Conservation (phyloP, 1,140 invertebrate genomes). For the Cryptotermes secundus region DNA sequence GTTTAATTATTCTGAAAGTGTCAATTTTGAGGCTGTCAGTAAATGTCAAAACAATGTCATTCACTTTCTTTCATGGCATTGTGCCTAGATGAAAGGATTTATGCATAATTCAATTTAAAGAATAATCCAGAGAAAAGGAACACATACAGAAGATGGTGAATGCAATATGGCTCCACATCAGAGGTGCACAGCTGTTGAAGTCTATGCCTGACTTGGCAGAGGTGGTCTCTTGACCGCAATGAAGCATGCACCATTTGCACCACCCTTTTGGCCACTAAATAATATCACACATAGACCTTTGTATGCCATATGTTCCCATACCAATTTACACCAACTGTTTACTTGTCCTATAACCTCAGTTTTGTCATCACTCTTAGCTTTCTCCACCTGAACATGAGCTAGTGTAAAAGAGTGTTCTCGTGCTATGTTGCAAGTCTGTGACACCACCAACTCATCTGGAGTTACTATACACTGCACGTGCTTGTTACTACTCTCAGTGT, state of each 20-base stretch:
- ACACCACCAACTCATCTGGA: slow-evolving; percentile 51
- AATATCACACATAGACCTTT: slow-evolving; percentile 58
- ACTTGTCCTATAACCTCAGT: slow-evolving; percentile 51
- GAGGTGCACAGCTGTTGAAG: not conserved
- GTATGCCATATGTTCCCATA: slow-evolving; percentile 57
- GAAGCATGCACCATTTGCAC: slow-evolving; percentile 54
- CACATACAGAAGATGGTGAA: not conserved
- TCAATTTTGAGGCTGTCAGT: not conserved
- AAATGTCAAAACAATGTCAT: not conserved
- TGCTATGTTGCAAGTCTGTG: slow-evolving; percentile 52
- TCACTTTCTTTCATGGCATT: not conserved
- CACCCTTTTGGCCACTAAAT: slow-evolving; percentile 54
- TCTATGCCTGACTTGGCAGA: not conserved
- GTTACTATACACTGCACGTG: slow-evolving; percentile 38
- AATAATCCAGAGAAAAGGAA: not conserved
- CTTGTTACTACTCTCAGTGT: slow-evolving; percentile 45
- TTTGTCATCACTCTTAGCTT: slow-evolving; percentile 44
- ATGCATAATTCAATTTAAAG: not conserved
- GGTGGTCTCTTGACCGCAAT: slow-evolving; percentile 49
- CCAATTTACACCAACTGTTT: slow-evolving; percentile 61
- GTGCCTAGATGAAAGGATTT: not conserved
- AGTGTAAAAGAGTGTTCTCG: slow-evolving; percentile 51
- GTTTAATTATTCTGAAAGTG: not conserved
- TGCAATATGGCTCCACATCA: not conserved
- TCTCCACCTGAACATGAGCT: slow-evolving; percentile 60